Conservation (phyloP, 2,888 invertebrate species). For the Sycophila texana region DNA sequence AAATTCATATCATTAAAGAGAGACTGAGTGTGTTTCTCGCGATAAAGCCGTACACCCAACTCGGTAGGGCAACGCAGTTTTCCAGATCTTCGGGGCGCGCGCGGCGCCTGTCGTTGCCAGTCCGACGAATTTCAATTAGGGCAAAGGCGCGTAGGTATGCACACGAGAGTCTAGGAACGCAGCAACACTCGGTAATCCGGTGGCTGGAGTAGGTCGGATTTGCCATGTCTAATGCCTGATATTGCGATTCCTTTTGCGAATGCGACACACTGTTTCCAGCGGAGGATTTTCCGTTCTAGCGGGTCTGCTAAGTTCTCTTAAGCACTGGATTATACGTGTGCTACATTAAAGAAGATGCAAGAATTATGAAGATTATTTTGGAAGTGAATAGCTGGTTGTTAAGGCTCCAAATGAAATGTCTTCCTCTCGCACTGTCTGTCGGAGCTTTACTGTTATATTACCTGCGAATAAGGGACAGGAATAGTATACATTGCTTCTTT, state of each 20-base stretch:
- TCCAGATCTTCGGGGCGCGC: neutral
- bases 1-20: too few relatives aligned
- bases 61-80: neutral
- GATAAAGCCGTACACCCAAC: neutral
- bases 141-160: too few relatives aligned
- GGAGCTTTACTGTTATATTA: neutral
- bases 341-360: too few relatives aligned
- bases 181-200: neutral
- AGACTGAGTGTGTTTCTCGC: neutral
- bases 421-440: neutral
- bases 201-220: neutral
- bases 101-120: too few relatives aligned
- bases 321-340: too few relatives aligned
- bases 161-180: too few relatives aligned
- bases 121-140: too few relatives aligned
- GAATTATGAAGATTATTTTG: too few relatives aligned
- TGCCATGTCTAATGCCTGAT: neutral
- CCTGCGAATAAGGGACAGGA: too few relatives aligned
- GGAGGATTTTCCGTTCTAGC: neutral
- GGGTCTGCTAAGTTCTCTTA: too few relatives aligned
- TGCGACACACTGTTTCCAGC: neutral
- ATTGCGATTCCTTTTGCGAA: conserved; percentile 12
- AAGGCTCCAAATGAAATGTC: too few relatives aligned
- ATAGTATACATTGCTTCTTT: too few relatives aligned
- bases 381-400: neutral